Evolutionary conservation across 2,113 vertebrate species (phyloP).

Genomic region (Cariama cristata): DNA sequence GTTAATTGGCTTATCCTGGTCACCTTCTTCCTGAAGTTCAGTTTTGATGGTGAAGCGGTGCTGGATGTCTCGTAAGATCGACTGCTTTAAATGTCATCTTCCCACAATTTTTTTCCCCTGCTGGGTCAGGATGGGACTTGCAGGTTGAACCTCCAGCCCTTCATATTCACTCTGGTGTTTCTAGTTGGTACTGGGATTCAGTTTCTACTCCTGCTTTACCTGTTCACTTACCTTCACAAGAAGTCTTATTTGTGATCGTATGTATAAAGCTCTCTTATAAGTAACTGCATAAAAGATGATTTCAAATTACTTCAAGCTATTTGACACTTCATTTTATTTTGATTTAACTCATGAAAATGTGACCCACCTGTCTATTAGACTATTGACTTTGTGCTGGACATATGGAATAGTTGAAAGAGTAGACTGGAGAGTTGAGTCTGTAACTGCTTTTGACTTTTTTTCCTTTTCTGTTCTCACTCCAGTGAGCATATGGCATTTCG

Average conservation of each 20-base stretch:
- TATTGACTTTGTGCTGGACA: neutral
- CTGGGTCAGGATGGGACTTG: neutral
- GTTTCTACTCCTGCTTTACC: neutral
- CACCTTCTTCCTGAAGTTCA: neutral
- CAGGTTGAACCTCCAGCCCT: neutral
- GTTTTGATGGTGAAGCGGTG: neutral
- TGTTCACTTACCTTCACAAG: neutral
- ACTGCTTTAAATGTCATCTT: neutral
- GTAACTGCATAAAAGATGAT: neutral
- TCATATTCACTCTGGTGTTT: neutral
- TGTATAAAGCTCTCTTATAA: neutral
- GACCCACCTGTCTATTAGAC: neutral
- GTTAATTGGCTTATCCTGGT: neutral
- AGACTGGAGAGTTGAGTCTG: neutral
- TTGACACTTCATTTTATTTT: neutral
- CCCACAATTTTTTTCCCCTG: fast-evolving
- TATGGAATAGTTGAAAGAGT: neutral
- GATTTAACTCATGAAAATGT: neutral
- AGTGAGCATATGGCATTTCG: neutral
- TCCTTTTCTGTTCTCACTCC: neutral
- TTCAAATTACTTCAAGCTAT: neutral
- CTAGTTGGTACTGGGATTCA: neutral
- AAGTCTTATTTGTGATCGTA: neutral
- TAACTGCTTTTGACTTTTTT: neutral
- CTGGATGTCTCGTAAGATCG: neutral